Conservation (phyloP, 2,888 invertebrate genomes). For the Rhagonycha lutea region DNA sequence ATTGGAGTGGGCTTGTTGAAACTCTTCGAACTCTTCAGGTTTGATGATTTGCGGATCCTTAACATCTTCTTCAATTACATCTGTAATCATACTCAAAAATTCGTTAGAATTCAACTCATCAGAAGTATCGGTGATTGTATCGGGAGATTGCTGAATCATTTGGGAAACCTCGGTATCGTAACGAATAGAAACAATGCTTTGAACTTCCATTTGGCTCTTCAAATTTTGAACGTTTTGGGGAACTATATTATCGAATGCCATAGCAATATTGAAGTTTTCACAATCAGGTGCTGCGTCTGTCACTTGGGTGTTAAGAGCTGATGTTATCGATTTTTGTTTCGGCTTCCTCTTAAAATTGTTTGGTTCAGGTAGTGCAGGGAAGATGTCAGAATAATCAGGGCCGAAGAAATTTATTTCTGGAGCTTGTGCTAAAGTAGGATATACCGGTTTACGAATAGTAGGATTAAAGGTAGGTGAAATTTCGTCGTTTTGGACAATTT, state of each 20-base stretch:
- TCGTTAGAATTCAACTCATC: neutral
- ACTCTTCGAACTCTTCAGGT: neutral
- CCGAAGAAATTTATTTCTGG: neutral
- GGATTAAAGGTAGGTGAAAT: neutral
- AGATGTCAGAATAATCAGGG: neutral
- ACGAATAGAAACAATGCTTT: neutral
- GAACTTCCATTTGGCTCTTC: neutral
- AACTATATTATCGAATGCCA: neutral
- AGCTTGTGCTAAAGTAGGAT: neutral
- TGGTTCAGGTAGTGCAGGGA: neutral
- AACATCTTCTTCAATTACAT: neutral
- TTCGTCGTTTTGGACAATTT: neutral
- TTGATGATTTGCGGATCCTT: neutral
- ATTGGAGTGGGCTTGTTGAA: neutral
- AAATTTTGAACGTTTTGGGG: neutral
- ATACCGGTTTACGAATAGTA: neutral
- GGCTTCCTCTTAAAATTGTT: neutral
- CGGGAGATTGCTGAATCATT: neutral
- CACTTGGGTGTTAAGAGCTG: neutral
- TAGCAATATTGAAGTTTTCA: neutral
- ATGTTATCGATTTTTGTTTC: neutral
- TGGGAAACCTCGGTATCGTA: neutral
- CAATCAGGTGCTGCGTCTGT: neutral
- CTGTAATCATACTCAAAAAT: neutral
- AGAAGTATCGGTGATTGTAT: neutral